Evolutionary conservation across 2,888 invertebrate species (phyloP).

Genomic region (Lathronympha strigana): DNA sequence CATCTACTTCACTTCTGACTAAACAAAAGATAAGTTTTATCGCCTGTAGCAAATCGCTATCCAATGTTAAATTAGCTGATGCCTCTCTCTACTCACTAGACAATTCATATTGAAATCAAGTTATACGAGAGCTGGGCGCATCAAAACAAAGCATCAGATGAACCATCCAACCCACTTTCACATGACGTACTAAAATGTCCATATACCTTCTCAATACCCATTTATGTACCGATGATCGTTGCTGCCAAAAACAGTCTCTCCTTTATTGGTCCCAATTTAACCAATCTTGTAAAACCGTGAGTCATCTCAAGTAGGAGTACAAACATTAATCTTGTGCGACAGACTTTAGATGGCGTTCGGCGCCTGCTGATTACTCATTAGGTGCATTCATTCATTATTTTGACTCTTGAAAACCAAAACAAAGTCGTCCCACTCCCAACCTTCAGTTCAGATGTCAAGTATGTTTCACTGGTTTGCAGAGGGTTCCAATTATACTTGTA

Average conservation of each 20-base stretch:
- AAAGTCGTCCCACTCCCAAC: constrained; percentile 38
- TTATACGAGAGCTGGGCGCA: not conserved
- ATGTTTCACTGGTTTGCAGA: not conserved
- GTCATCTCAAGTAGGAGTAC: constrained; percentile 52
- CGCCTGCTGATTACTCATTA: constrained; percentile 43
- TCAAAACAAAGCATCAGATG: not conserved
- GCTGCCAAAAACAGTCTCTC: constrained; percentile 21
- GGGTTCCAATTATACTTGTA: constrained; percentile 21
- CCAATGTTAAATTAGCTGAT: not conserved
- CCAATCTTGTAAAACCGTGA: constrained; percentile 53
- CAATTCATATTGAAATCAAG: not conserved
- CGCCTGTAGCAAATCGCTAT: too few relatives aligned
- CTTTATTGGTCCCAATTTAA: constrained; percentile 52
- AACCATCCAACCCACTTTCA: not conserved
- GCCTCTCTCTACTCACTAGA: too few relatives aligned
- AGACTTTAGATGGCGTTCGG: constrained; percentile 45
- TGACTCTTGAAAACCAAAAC: constrained; percentile 41
- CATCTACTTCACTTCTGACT: too few relatives aligned
- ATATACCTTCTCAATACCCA: not conserved
- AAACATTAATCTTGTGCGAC: constrained; percentile 55
- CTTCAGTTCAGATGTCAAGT: constrained; percentile 27
- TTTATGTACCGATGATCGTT: not conserved
- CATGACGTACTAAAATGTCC: not conserved
- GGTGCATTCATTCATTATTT: constrained; percentile 40
- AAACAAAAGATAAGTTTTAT: too few relatives aligned